A percentile compares a stretch with the other conserved stretches of the same genome.
These are phyloP conservation scores for Betta splendens DNA, from an alignment of 2,797 vertebrate species.

Conservation along the genomic window DNA sequence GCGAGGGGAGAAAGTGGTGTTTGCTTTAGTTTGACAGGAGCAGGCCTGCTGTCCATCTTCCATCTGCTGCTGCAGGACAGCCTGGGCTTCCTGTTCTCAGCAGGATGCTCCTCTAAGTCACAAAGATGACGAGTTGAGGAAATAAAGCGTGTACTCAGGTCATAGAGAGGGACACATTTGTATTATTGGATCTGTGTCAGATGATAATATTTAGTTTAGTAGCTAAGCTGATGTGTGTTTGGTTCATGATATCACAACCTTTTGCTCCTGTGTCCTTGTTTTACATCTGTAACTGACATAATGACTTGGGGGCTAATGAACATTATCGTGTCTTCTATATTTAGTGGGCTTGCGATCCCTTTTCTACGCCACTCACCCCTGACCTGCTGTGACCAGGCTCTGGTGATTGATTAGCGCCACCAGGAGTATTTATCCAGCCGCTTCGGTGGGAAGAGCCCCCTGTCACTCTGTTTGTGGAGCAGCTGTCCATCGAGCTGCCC, in stretches of 20 bases:
- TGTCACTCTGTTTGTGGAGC: constrained; percentile 59
- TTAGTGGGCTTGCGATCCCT: too few species aligned
- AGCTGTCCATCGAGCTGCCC: constrained; percentile 49
- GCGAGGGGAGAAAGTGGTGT: constrained; percentile 38
- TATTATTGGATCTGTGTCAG: too few species aligned
- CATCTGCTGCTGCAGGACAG: constrained; percentile 11
- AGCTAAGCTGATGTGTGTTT: too few species aligned
- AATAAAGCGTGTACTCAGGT: too few species aligned
- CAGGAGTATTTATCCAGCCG: constrained; percentile 63
- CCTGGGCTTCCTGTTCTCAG: constrained; percentile 24
- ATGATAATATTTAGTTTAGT: background rate
- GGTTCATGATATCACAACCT: too few species aligned
- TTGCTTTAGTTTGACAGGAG: constrained; percentile 44
- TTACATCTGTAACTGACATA: too few species aligned
- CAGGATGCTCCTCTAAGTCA: background rate
- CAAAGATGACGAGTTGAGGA: background rate
- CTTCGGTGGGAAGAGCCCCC: constrained; percentile 45
- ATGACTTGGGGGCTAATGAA: too few species aligned
- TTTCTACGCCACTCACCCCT: constrained; percentile 61
- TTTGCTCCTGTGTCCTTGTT: too few species aligned
- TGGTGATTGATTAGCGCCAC: constrained; percentile 70
- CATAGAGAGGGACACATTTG: too few species aligned
- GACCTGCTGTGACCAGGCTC: constrained; percentile 39
- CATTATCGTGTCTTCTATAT: too few species aligned
- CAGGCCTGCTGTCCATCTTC: constrained; percentile 43